These are phyloP conservation scores for Halocynthia roretzi DNA, from an alignment of 23 tunicate genomes.

Conservation along the genomic window DNA sequence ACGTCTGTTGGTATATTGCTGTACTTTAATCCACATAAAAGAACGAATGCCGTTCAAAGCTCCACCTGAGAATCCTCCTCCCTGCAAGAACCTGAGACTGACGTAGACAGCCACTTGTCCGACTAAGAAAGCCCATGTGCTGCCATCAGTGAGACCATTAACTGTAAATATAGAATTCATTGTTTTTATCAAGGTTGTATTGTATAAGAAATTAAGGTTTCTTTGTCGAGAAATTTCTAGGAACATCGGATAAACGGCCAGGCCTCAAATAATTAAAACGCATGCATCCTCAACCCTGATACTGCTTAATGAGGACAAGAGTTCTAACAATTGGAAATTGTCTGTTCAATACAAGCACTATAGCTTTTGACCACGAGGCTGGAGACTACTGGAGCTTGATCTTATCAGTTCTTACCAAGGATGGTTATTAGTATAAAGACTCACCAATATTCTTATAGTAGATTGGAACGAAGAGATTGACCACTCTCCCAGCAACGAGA, in stretches of 20 bases:
- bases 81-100: constrained; percentile 67
- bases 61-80: constrained; percentile 70
- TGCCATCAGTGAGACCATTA: constrained; percentile 51
- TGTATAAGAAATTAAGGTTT: neutral
- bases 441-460: constrained; percentile 76
- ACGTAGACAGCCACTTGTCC: constrained; percentile 67
- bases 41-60: constrained; percentile 65
- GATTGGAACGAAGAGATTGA: constrained; percentile 79
- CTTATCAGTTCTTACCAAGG: too few species aligned
- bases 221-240: too few species aligned
- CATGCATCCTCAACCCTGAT: too few species aligned
- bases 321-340: neutral
- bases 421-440: neutral
- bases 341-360: neutral
- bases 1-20: constrained; percentile 81
- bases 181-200: neutral
- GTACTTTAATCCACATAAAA: constrained; percentile 82
- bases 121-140: constrained; percentile 48
- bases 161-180: constrained; percentile 20
- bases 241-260: too few species aligned
- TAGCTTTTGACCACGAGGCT: too few species aligned
- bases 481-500: constrained; percentile 85
- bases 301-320: neutral
- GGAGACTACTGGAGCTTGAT: too few species aligned
- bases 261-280: too few species aligned